Base-by-base conservation (phyloP, 2,113 vertebrate genomes). In the Petrocephalus microphthalmus region DNA sequence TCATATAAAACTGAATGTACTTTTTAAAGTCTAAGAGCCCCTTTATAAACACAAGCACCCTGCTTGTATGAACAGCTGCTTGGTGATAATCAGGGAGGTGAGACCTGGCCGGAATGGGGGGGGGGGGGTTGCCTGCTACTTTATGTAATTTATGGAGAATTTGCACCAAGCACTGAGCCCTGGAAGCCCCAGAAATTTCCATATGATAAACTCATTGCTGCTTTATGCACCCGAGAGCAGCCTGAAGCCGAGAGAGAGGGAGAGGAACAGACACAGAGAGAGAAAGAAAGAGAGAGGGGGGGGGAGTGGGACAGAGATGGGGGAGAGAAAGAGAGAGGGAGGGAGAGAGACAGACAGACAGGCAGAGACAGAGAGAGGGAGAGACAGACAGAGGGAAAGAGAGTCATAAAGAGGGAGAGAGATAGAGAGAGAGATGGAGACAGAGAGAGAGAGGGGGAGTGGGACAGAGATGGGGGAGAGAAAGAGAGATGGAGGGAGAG, bases 171-270 rank as follows among this genome's bases (percentile, higher is more conserved):
- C 45, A 5, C 5, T 53, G 56, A 47, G 25, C 53, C 78, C 37
- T 60, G 56, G 56, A 84, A 67, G 78, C 81, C 89, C 84, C 89
- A 89, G 74, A 81, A 78, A 87, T 84, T 87, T 89, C 86, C 78
- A 87, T 15, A 56, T 13, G 19, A 60, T 37, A 54, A 60, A 19
- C 49, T 88, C 29, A 57, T 84, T 82, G 33, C 33, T 29, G 53
- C 25, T 53, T 64, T 42, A 22, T 11, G 52, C n/a, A 47, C 51
- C 33, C 13, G 15, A 47, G 74, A 84, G 57, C 5, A 85, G 45
- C 4, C n/a, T 17, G 83, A 17, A 22, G 57, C 60, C 60, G 1
- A 53, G 83, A 47, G 45, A 83, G 17, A 7, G 25, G 11, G 1
- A n/a, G 19, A 20, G 78, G 3, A 1, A 17, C 0, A 64, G 57